Percentiles rank a stretch among this genome's conserved stretches.
phyloP scores from a whole-genome alignment of 2,797 vertebrate species.

The Mallotus villosus region DNA sequence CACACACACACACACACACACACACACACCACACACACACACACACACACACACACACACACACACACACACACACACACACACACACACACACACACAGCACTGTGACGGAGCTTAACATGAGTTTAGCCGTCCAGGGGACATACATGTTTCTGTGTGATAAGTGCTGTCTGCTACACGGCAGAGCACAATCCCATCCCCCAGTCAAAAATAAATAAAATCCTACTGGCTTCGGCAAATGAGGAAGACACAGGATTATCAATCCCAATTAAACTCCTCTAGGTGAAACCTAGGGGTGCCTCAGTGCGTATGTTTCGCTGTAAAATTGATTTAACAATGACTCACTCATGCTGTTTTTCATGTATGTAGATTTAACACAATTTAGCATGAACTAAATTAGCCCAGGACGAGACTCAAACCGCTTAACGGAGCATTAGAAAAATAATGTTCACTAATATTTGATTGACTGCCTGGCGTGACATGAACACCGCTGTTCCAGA shows the following conservation, averaged over 20 bases:
- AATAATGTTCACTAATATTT: not conserved
- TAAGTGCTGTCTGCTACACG: constrained; percentile 29
- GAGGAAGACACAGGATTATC: constrained; percentile 8
- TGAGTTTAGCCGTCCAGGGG: constrained; percentile 29
- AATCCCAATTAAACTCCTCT: not conserved
- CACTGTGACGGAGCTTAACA: constrained; percentile 26
- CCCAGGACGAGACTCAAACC: not conserved
- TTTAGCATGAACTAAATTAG: not conserved
- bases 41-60: not conserved
- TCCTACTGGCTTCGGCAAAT: constrained; percentile 1
- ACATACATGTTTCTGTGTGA: constrained; percentile 40
- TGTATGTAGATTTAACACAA: not conserved
- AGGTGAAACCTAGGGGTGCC: not conserved
- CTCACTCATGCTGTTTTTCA: not conserved
- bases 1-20: constrained; percentile 19
- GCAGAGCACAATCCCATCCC: constrained; percentile 18
- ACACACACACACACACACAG: constrained; percentile 19
- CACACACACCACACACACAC: constrained; percentile 23
- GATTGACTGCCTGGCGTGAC: not conserved
- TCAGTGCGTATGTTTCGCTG: not conserved
- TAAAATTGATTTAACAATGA: constrained; percentile 9
- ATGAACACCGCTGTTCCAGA: constrained; percentile 23
- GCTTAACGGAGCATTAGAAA: not conserved
- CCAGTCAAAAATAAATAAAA: constrained; percentile 1
- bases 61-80: constrained; percentile 8